phyloP scores from a whole-genome alignment of 2,113 vertebrate species.

The Cryptomyrus ogoouensis region DNA sequence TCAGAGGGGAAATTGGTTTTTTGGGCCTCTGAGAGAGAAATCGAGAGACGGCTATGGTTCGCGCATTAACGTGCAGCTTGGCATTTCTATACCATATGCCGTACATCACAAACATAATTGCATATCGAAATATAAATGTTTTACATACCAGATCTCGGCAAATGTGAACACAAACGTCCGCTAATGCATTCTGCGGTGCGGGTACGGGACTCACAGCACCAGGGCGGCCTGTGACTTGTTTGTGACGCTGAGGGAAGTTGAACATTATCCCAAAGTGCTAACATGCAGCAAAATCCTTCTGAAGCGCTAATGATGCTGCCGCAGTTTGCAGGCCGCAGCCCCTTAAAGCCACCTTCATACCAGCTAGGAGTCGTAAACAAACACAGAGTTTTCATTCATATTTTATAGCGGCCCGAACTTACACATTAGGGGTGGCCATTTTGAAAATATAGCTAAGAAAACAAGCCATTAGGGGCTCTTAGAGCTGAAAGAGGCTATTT shows the following conservation, averaged over 20 bases:
- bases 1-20: constrained; percentile 11
- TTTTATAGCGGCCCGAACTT: constrained; percentile 8
- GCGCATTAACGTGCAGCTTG: background rate
- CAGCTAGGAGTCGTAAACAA: constrained; percentile 7
- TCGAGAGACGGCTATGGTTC: background rate
- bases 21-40: background rate
- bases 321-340: background rate
- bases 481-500: constrained; percentile 19
- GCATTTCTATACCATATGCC: background rate
- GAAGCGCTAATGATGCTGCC: background rate
- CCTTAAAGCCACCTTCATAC: background rate
- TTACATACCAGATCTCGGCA: background rate
- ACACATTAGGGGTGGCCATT: background rate
- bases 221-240: background rate
- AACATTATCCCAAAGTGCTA: background rate
- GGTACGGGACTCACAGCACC: background rate
- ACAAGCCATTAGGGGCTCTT: background rate
- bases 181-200: background rate
- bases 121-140: background rate
- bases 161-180: background rate
- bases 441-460: constrained; percentile 17
- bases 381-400: constrained; percentile 14
- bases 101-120: background rate
- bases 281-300: background rate
- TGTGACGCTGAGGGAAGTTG: background rate